phyloP scores from a whole-genome alignment of 1,140 invertebrate species.

The Drosophila prosaltans region DNA sequence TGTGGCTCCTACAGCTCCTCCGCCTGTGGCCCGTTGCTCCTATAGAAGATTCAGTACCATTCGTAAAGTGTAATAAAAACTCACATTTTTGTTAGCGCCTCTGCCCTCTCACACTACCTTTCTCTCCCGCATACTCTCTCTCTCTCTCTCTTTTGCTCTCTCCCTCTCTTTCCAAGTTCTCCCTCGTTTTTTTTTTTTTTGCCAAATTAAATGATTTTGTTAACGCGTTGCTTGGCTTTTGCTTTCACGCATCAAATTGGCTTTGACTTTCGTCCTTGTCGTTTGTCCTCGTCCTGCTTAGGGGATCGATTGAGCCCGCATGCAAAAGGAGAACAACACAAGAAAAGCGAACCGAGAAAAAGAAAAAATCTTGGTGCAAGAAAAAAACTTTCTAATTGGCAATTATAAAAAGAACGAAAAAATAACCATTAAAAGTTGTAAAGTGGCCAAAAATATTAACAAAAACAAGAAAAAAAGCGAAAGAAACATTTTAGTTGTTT shows the following conservation, averaged over 20 bases:
- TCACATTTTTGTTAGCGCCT: conserved; percentile 70
- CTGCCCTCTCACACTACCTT: conserved; percentile 5
- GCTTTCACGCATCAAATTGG: conserved; percentile 57
- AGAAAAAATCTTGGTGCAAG: conserved; percentile 1
- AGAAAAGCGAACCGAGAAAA: conserved; percentile 29
- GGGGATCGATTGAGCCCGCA: conserved; percentile 52
- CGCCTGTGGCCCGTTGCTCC: background rate
- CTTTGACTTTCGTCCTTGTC: conserved; percentile 18
- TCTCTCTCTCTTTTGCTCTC: background rate
- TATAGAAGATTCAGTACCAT: background rate
- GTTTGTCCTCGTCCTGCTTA: conserved; percentile 27
- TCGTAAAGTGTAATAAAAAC: conserved; percentile 71
- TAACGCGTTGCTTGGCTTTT: conserved; percentile 68
- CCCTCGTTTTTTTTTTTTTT: conserved; percentile 14
- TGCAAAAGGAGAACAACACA: conserved; percentile 17
- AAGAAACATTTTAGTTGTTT: conserved; percentile 5
- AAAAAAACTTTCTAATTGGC: conserved; percentile 71
- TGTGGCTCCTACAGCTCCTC: conserved; percentile 7
- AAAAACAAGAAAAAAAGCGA: background rate
- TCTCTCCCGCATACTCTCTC: background rate
- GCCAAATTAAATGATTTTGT: conserved; percentile 78
- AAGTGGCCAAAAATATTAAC: conserved; percentile 16
- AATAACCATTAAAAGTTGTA: conserved; percentile 34
- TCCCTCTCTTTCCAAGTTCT: conserved; percentile 4
- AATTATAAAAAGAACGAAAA: conserved; percentile 69